These are phyloP conservation scores for Triplophysa bombifrons DNA, from an alignment of 2,797 vertebrate genomes.

Conservation along the genomic window DNA sequence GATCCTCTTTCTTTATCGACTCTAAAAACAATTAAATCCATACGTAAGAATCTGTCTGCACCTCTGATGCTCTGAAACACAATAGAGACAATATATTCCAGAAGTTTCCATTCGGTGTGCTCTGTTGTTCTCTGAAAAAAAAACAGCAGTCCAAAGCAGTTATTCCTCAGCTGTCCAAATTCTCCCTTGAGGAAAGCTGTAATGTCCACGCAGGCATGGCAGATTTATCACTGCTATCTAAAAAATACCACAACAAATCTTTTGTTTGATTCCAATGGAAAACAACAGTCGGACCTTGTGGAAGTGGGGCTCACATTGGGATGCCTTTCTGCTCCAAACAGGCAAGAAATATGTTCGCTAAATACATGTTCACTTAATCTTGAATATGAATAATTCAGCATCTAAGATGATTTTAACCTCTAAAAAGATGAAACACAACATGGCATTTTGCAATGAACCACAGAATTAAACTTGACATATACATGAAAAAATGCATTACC, in stretches of 20 bases:
- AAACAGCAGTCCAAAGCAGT: conserved; percentile 33
- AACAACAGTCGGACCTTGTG: conserved; percentile 33
- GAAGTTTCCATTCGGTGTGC: conserved; percentile 1
- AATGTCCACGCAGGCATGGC: conserved; percentile 36
- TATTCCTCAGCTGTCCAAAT: conserved; percentile 37
- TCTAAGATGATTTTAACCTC: conserved; percentile 38
- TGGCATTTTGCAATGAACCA: conserved; percentile 5
- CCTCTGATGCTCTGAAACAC: conserved; percentile 2
- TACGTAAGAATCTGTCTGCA: background rate
- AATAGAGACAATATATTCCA: background rate
- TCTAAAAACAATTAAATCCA: conserved; percentile 7
- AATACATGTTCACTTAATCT: background rate
- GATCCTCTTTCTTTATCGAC: background rate
- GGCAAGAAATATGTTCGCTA: conserved; percentile 13
- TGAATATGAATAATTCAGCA: conserved; percentile 19
- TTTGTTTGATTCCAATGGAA: conserved; percentile 45
- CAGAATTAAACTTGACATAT: background rate
- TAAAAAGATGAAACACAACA: background rate
- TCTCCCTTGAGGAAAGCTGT: conserved; percentile 28
- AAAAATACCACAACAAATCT: conserved; percentile 44
- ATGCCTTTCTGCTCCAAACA: background rate
- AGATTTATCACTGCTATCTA: conserved; percentile 23
- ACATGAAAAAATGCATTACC: background rate
- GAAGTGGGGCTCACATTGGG: conserved; percentile 29
- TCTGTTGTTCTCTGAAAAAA: conserved; percentile 22